Base-by-base conservation (phyloP, 2,797 vertebrate species). In the Serranus cabrilla region DNA sequence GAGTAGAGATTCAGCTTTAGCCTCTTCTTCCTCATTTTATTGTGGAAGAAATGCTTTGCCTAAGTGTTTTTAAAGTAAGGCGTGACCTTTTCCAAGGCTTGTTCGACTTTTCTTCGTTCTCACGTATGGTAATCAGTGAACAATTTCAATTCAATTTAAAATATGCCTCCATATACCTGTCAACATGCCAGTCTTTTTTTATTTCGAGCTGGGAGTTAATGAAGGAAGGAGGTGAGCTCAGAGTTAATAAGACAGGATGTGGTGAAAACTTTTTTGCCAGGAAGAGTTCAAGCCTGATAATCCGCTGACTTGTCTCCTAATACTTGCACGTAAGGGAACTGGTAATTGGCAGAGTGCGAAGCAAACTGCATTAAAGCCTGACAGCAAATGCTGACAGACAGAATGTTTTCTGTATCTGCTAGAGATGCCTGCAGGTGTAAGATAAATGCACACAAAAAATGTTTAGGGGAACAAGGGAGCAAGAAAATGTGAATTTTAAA, bases 401-500 rank as follows among this genome's bases (percentile, higher is more conserved):
- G 20, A 25, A 54, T 46, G 43, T 66, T 25, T 21, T 67, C 27
- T 59, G 20, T 46, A 31, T 62, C 46, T 72, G 27, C 0, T 13
- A 42, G 63, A 10, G 2, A 23, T 12, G 56, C 46, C 58, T 84
- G 74, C 79, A 84, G 64, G 56, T 72, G 9, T 0, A 11, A 42
- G 70, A 82, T 72, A 82, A 78, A 45, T 49, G 7, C 12, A 46
- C 11, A 73, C 12, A 67, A 67, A 52, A 43, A 58, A 73, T 21
- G 13, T 31, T 65, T 4, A 31, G 18, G 18, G 23, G 40, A 43
- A 60, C 17, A 75, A 76, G 37, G 23, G 40, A 17, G 16, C 0
- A 34, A 43, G 2, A 45, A 43, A 31, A 50, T 8, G 1, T 13
- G 4, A 34, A 43, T 37, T 49, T 16, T 12, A 34, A 34, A 34